Conservation (phyloP, 2,113 vertebrate genomes). For the Patagioenas fasciata region DNA sequence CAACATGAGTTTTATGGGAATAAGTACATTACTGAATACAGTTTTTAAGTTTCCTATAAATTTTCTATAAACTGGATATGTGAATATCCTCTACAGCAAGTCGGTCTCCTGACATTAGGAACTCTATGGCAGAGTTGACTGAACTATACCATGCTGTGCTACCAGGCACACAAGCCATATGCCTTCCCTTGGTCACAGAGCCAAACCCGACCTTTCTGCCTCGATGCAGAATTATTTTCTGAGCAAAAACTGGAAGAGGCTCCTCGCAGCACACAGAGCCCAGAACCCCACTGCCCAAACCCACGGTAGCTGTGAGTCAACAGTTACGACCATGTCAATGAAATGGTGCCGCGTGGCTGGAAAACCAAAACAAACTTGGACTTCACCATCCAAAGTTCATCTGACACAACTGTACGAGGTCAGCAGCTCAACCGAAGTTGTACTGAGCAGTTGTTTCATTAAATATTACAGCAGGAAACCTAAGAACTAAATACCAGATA, state of each 20-base stretch:
- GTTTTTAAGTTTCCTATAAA: slow-evolving; percentile 7
- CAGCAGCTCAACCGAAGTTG: not conserved
- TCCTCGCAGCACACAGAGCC: not conserved
- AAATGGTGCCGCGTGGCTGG: not conserved
- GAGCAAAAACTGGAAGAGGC: slow-evolving; percentile 12
- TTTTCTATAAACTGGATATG: not conserved
- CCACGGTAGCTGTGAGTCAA: slow-evolving; percentile 23
- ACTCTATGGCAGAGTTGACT: not conserved
- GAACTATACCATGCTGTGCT: not conserved
- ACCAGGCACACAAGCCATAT: not conserved
- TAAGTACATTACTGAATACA: not conserved
- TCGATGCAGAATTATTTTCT: not conserved
- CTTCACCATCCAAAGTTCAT: slow-evolving; percentile 18
- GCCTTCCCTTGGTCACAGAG: not conserved
- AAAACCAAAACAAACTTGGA: not conserved
- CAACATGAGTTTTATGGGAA: slow-evolving; percentile 16
- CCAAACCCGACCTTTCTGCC: slow-evolving; percentile 31
- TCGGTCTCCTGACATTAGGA: not conserved
- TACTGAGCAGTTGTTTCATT: not conserved
- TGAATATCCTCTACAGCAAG: not conserved
- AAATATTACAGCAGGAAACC: slow-evolving; percentile 24
- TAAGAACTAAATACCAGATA: slow-evolving; percentile 76
- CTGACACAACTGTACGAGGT: not conserved
- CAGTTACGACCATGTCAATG: not conserved
- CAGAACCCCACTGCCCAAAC: slow-evolving; percentile 12